Conservation (phyloP, 2,113 vertebrate species). For the Cervus canadensis region DNA sequence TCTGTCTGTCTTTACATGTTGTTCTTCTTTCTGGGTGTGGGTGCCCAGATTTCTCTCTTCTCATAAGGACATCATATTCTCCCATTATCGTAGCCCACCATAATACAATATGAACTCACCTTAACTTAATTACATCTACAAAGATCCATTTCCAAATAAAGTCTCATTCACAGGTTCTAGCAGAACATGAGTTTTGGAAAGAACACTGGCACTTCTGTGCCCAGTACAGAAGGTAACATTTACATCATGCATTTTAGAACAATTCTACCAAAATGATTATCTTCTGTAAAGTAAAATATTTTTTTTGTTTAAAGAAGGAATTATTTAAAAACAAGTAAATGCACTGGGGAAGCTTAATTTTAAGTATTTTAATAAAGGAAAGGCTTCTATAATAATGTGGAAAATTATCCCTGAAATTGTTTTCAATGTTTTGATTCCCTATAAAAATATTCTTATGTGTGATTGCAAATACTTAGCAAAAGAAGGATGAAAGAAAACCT, state of each 20-base stretch:
- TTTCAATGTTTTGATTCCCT: conserved; percentile 4
- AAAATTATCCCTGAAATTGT: conserved; percentile 23
- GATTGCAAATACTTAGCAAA: neutral
- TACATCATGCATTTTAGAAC: neutral
- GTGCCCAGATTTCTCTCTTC: neutral
- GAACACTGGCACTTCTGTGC: neutral
- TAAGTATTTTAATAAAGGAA: conserved; percentile 12
- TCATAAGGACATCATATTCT: neutral
- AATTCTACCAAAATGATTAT: neutral
- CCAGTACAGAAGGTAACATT: neutral
- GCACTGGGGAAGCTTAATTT: neutral
- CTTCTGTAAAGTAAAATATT: neutral
- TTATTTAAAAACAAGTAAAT: neutral
- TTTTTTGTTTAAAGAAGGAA: neutral
- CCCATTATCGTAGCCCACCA: neutral
- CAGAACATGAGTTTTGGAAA: neutral
- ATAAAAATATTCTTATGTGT: neutral
- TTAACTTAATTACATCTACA: neutral
- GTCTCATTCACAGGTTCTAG: neutral
- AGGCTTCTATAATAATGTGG: neutral
- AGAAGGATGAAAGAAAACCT: conserved; percentile 20
- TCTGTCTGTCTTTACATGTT: neutral
- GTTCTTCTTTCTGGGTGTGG: neutral
- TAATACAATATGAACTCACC: neutral
- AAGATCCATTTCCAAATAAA: neutral